Conservation (phyloP, 2,113 vertebrate genomes). For the Kryptolebias marmoratus region DNA sequence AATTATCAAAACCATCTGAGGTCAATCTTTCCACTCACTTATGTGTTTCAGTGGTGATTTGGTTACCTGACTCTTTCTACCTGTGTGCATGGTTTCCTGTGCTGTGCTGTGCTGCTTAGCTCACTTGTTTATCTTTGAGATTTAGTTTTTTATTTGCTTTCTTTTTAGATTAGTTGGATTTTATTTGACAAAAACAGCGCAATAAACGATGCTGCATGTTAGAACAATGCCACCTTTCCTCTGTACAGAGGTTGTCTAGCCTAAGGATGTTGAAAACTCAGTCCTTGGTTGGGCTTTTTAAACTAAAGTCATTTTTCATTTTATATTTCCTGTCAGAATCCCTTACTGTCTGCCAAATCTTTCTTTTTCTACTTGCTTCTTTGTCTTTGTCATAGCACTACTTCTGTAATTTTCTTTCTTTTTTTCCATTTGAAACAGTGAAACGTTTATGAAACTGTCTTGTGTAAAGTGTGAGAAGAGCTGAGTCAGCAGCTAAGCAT, state of each 20-base stretch:
- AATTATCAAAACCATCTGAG: slow-evolving; percentile 30
- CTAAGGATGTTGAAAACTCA: too few species aligned
- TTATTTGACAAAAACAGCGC: too few species aligned
- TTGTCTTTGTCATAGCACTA: not conserved
- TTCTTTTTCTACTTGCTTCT: not conserved
- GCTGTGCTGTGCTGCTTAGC: not conserved
- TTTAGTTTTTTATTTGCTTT: not conserved
- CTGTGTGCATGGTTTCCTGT: slow-evolving; percentile 12
- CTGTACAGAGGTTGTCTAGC: not conserved
- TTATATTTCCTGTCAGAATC: not conserved
- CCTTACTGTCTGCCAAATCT: not conserved
- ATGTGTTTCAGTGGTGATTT: not conserved
- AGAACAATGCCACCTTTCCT: too few species aligned
- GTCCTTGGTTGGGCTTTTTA: not conserved
- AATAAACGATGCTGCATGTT: too few species aligned
- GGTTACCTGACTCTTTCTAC: slow-evolving; percentile 11
- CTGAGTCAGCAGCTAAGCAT: slow-evolving; percentile 56
- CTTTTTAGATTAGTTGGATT: too few species aligned
- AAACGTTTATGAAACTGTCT: slow-evolving; percentile 37
- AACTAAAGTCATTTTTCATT: not conserved
- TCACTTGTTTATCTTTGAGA: not conserved
- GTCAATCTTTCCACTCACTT: slow-evolving; percentile 28
- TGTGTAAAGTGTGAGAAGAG: slow-evolving; percentile 19
- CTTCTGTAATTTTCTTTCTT: not conserved
- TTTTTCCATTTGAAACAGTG: slow-evolving; percentile 26